Evolutionary conservation across 1,140 invertebrate species (phyloP), one percentile per base, ranked within the genome.

Genomic region (Drosophila funebris): DNA sequence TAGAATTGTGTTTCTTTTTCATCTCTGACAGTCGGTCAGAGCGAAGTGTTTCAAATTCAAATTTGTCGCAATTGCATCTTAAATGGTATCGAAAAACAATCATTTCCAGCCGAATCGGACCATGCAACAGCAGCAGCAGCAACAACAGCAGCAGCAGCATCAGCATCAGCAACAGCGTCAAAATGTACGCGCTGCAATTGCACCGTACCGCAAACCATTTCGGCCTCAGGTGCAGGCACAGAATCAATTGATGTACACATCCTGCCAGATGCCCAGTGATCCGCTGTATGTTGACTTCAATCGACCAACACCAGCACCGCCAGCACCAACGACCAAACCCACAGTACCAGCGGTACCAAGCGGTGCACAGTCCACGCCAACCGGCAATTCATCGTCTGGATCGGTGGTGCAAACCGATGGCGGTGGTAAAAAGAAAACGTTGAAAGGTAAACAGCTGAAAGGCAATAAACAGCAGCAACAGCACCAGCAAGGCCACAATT

Each of bases 231-330:
- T 13, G 53, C 70, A 50, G 31, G 24, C 31, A 22, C 43, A 48
- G 27, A 70, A 72, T 1, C 66, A 68, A 18, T 62, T 73, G 29
- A 82, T 87, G 68, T 89, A 71, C 54, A 50, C 76, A 9, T 88
- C 88, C 31, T 80, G 80, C 64, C 91, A 92, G 52, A 92, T 92
- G 66, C 91, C 90, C n/a, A 84, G 87, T 54, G 91, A 92, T 76
- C 82, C 90, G 2, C 88, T 91, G 4, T 92, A 92, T 53, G 78
- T 91, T 16, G 91, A 92, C 67, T 92, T 92, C 9, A 92, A 90
- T 62, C 74, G 73, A 8, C 90, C 90, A 0, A 27, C 81, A 5
- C 66, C 72, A 11, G 56, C 52, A 8, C 37, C 57, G 7, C 2
- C 48, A 9, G 48, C 33, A 11, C 9, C 46, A 4, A 16, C n/a